phyloP scores from a whole-genome alignment of 2,797 vertebrate species.

The Thripadectes ignobilis region DNA sequence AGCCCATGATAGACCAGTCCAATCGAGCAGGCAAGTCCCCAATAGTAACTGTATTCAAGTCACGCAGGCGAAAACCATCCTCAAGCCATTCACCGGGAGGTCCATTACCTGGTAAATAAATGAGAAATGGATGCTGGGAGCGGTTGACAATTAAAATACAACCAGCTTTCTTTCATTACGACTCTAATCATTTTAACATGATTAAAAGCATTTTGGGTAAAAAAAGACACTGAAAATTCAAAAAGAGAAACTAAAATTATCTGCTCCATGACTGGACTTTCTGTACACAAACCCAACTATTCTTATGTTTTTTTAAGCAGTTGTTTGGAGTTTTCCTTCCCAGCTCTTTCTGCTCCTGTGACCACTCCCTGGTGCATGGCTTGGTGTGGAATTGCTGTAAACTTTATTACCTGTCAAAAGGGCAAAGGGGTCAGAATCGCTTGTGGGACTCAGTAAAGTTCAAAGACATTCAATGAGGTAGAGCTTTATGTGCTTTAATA shows the following conservation, averaged over 20 bases:
- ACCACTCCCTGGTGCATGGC: constrained; percentile 92
- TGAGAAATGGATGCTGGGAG: constrained; percentile 76
- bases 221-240: background rate
- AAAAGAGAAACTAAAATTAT: constrained; percentile 44
- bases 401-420: constrained; percentile 99
- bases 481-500: constrained; percentile 90
- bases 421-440: constrained; percentile 91
- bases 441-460: constrained; percentile 97
- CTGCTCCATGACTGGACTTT: background rate
- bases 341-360: constrained; percentile 82
- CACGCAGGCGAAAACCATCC: constrained; percentile 80
- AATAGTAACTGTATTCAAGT: constrained; percentile 86
- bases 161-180: constrained; percentile 75
- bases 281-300: constrained; percentile 41
- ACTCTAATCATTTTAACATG: constrained; percentile 75
- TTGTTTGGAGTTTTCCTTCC: constrained; percentile 81
- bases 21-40: constrained; percentile 99
- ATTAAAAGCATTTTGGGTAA: constrained; percentile 18
- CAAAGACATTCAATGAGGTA: constrained; percentile 91
- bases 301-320: constrained; percentile 50
- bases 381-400: constrained; percentile 98
- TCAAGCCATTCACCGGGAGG: constrained; percentile 87
- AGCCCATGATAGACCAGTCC: constrained; percentile 99
- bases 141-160: constrained; percentile 79
- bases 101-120: constrained; percentile 87